Percentiles rank a stretch among this genome's conserved stretches.
phyloP scores from a whole-genome alignment of 2,797 vertebrate species.

The Anguilla megastoma region DNA sequence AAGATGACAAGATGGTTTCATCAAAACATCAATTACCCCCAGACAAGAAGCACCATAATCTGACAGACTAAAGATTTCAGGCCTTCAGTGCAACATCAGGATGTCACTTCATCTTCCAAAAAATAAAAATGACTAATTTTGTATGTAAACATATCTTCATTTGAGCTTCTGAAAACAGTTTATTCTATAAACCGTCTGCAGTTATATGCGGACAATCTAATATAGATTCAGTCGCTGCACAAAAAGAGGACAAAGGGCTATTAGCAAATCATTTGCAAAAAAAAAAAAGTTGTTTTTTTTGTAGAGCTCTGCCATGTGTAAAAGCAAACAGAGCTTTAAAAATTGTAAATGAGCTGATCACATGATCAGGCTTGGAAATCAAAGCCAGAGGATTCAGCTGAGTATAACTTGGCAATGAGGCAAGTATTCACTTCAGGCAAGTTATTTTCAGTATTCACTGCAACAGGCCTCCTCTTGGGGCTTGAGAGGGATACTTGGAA shows the following conservation, averaged over 20 bases:
- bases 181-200: not conserved
- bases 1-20: not conserved
- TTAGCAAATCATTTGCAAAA: not conserved
- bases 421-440: constrained; percentile 21
- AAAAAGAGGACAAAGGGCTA: not conserved
- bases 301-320: not conserved
- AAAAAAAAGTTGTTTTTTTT: not conserved
- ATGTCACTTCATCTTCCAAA: not conserved
- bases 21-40: not conserved
- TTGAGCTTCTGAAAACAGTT: not conserved
- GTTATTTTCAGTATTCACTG: constrained; percentile 30
- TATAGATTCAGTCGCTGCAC: not conserved
- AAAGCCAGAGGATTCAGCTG: constrained; percentile 30
- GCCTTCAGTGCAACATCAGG: not conserved
- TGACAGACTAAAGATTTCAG: not conserved
- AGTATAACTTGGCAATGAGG: constrained; percentile 31
- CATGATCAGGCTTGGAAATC: constrained; percentile 27
- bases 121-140: not conserved
- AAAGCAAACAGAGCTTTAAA: constrained; percentile 8
- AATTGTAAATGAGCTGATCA: constrained; percentile 31
- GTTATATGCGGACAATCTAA: not conserved
- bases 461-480: not conserved
- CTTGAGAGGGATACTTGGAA: not conserved
- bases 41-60: not conserved
- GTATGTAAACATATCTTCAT: not conserved